Conservation (phyloP, 1,140 invertebrate genomes). For the Drosophila lacteicornis region DNA sequence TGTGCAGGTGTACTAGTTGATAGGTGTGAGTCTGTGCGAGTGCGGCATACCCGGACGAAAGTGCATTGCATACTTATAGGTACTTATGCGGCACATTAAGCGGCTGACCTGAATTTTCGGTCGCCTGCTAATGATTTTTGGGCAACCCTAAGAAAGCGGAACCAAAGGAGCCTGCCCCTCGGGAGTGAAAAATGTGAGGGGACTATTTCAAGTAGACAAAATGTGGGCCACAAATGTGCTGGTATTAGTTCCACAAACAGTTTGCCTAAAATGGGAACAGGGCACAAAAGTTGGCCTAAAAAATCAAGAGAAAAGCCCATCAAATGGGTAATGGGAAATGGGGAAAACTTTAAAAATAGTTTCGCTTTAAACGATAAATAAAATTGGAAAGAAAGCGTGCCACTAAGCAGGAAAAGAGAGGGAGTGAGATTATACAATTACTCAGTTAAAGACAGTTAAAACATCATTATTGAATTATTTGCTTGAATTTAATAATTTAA, state of each 20-base stretch:
- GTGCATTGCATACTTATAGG: conserved; percentile 78
- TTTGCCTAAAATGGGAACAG: conserved; percentile 15
- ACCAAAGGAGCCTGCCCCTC: neutral
- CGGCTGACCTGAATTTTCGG: conserved; percentile 67
- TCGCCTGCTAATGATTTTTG: conserved; percentile 64
- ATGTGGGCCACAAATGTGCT: conserved; percentile 28
- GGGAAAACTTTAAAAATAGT: neutral
- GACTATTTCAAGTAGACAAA: conserved; percentile 13
- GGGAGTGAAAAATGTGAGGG: conserved; percentile 4
- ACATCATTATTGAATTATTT: too few species aligned
- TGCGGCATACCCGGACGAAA: conserved; percentile 47
- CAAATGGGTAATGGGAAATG: neutral
- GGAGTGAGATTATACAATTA: too few species aligned
- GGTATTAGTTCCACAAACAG: conserved; percentile 17
- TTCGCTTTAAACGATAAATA: neutral
- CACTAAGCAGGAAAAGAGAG: neutral
- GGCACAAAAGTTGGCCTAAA: neutral
- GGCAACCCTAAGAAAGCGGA: conserved; percentile 26
- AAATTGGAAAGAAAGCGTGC: neutral
- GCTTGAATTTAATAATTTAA: too few species aligned
- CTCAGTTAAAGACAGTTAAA: too few species aligned
- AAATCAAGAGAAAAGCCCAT: neutral
- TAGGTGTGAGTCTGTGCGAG: conserved; percentile 7
- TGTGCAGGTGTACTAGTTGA: conserved; percentile 16
- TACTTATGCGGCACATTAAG: conserved; percentile 76